Evolutionary conservation across 2,888 invertebrate genomes (phyloP).

Genomic region (Mesorhabditis sp.): DNA sequence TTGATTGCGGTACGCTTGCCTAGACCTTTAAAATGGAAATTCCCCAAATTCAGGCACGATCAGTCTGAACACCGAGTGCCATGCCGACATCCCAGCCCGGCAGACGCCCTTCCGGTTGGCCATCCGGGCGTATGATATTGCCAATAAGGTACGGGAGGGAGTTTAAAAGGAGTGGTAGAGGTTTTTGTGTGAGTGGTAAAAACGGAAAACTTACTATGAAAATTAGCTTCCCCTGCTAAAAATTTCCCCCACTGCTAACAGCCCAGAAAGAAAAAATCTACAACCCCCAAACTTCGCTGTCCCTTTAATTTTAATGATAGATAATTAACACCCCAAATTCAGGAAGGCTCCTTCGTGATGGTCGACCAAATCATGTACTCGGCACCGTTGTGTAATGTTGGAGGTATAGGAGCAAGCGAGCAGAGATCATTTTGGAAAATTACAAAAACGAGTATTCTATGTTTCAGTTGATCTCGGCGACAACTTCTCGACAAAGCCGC

Average conservation of each 20-base stretch:
- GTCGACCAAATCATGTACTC: slow-evolving; percentile 54
- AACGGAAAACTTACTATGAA: too few species aligned
- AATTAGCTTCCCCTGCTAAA: too few species aligned
- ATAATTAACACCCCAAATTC: too few species aligned
- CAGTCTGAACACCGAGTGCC: slow-evolving; percentile 41
- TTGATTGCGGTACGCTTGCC: slow-evolving; percentile 47
- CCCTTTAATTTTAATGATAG: too few species aligned
- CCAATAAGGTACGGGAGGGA: slow-evolving; percentile 20
- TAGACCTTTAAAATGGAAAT: not conserved
- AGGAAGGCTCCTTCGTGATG: slow-evolving; percentile 54
- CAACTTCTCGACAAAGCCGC: slow-evolving; percentile 36
- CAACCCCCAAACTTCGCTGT: too few species aligned
- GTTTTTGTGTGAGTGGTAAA: too few species aligned
- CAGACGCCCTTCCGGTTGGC: slow-evolving; percentile 48
- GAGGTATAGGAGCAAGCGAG: slow-evolving; percentile 30
- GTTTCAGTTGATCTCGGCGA: slow-evolving; percentile 53
- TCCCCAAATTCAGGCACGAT: slow-evolving; percentile 30
- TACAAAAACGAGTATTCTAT: not conserved
- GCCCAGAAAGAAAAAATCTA: too few species aligned
- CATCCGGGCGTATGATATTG: slow-evolving; percentile 53
- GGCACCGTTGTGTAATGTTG: slow-evolving; percentile 52
- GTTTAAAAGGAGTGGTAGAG: too few species aligned
- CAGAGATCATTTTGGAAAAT: slow-evolving; percentile 7
- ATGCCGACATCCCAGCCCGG: slow-evolving; percentile 47
- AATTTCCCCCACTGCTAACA: too few species aligned